Evolutionary conservation across 2,797 vertebrate genomes (phyloP), one percentile per base, ranked within the genome.

Genomic region (Lophius americanus): DNA sequence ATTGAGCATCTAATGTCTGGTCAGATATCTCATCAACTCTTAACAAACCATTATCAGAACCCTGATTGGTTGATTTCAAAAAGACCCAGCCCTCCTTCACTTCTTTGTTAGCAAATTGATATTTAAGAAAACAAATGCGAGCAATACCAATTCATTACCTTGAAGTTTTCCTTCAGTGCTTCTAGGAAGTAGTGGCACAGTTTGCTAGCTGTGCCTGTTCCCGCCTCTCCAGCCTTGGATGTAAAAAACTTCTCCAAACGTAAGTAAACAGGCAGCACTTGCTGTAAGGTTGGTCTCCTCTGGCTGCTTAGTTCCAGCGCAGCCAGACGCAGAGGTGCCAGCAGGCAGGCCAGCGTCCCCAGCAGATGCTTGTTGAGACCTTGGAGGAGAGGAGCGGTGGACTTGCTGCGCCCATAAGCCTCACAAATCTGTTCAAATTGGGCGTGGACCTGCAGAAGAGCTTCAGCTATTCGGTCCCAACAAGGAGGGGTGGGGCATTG

Each of bases 181-280:
- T 99, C 98, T 48, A 99, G 90, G 84, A 99, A 98, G 91, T 97
- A 98, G 91, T 99, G 98, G 92, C 97, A 99, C 64, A 99, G 95
- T 87, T 99, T 99, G 92, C 97, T 98, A 13, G 93, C 93, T 0
- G 95, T 91, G 60, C 93, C 94, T 0, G 95, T 92, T 1, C 97
- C 97, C 0, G 95, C 96, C 3, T 99, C 98, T 0, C 98, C 96
- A 23, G 97, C 97, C 93, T 99, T 99, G 81, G 96, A 94, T 7
- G 97, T 99, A 89, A 98, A 99, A 32, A 99, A 96, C 89, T 99
- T 99, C 93, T 99, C 98, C 88, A 99, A 87, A 77, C 95, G 94
- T 63, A 98, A 94, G 5, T 99, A 99, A 88, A 96, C 97, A 3
- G 98, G 98, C 77, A 99, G 92, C 51, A 99, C 97, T 68, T 97